Percentiles rank a stretch among this genome's conserved stretches.
Conservation (phyloP, 2,888 invertebrate species). For the Uropetala carovei region DNA sequence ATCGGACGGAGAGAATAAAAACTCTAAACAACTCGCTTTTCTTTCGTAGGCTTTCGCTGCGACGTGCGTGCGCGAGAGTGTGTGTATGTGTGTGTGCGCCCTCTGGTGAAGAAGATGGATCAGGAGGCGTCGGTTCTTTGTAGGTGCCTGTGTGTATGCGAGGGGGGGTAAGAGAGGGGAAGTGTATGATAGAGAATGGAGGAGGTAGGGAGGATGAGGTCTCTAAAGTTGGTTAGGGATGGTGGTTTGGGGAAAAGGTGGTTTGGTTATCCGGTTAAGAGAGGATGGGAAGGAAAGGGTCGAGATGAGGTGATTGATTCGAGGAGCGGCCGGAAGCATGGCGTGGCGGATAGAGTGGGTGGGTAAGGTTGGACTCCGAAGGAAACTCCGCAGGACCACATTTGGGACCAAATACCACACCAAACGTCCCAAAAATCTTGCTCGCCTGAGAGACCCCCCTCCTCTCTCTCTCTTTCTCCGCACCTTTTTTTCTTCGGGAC, state of each 20-base stretch:
- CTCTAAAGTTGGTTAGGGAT: background rate
- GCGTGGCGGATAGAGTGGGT: background rate
- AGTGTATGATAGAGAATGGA: no score
- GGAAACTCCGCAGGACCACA: background rate
- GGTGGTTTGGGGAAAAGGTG: background rate
- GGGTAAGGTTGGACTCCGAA: background rate
- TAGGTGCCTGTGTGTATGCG: no score
- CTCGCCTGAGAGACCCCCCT: background rate
- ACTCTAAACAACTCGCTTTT: background rate
- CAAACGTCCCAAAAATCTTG: background rate
- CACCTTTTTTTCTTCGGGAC: background rate
- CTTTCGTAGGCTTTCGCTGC: background rate
- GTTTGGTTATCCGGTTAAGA: background rate
- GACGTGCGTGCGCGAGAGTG: background rate
- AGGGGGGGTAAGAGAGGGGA: no score
- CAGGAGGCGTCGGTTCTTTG: background rate
- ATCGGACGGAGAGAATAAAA: background rate
- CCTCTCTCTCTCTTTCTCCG: background rate
- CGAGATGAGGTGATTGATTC: conserved; percentile 1
- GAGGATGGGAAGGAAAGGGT: background rate
- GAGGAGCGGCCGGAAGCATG: background rate
- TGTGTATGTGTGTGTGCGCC: background rate
- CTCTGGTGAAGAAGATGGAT: conserved; percentile 12
- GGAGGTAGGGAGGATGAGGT: no score
- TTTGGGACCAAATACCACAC: background rate